Percentiles rank a stretch among this genome's conserved stretches.
Conservation (phyloP, 2,888 invertebrate species). For the Erebia epiphron region DNA sequence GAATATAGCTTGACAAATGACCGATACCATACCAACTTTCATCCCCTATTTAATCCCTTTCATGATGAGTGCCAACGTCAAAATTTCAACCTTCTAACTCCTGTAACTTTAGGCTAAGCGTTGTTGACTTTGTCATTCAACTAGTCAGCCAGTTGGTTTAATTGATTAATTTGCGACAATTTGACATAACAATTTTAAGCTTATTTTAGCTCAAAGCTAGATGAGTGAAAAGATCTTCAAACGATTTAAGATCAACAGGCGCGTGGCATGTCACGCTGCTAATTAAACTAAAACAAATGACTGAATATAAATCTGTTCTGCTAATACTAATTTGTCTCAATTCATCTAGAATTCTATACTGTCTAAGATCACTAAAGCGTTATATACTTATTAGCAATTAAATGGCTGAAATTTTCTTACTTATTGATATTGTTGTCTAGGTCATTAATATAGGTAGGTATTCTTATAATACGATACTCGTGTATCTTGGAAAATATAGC, state of each 20-base stretch:
- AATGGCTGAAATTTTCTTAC: not conserved
- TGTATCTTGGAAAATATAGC: too few relatives aligned
- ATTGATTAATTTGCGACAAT: not conserved
- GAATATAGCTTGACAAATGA: too few relatives aligned
- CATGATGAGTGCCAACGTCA: too few relatives aligned
- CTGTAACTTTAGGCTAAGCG: too few relatives aligned
- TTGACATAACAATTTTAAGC: not conserved
- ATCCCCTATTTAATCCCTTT: too few relatives aligned
- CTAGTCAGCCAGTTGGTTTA: too few relatives aligned
- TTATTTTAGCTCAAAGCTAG: not conserved
- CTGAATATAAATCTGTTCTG: conserved; percentile 6
- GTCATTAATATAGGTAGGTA: not conserved
- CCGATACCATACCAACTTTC: too few relatives aligned
- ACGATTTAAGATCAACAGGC: not conserved
- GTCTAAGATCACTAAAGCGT: not conserved
- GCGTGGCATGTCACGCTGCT: conserved; percentile 2
- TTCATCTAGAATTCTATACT: not conserved
- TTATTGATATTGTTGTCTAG: not conserved
- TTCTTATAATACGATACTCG: not conserved
- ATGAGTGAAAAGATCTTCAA: not conserved
- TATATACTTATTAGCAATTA: not conserved
- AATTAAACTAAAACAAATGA: conserved; percentile 2
- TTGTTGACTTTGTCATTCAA: too few relatives aligned
- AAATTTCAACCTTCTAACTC: too few relatives aligned
- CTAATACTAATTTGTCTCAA: conserved; percentile 16